phyloP scores from a whole-genome alignment of 2,113 vertebrate genomes.

The Thunnus maccoyii region DNA sequence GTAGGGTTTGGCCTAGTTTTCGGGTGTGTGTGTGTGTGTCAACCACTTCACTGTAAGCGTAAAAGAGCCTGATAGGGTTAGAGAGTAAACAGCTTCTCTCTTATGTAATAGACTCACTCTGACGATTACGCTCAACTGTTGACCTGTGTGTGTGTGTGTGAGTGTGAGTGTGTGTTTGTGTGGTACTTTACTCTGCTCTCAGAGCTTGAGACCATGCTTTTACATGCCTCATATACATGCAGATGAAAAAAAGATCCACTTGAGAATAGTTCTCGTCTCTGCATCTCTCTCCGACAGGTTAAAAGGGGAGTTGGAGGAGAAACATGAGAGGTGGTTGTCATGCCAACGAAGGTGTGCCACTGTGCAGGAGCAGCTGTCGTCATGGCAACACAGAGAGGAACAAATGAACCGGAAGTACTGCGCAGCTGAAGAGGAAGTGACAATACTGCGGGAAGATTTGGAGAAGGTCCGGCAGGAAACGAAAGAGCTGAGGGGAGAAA shows the following conservation, averaged over 20 bases:
- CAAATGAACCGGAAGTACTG: conserved; percentile 81
- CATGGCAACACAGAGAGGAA: conserved; percentile 85
- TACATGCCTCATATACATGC: conserved; percentile 5
- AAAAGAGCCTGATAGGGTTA: conserved; percentile 1
- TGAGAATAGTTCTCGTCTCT: background rate
- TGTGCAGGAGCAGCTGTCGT: conserved; percentile 84
- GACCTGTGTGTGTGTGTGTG: background rate
- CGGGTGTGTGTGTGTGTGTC: background rate
- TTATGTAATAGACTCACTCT: conserved; percentile 49
- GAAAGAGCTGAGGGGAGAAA: conserved; percentile 85
- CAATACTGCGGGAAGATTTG: conserved; percentile 81
- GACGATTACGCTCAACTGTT: conserved; percentile 25
- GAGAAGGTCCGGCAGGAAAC: conserved; percentile 83
- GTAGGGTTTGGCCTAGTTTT: background rate
- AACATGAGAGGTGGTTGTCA: conserved; percentile 81
- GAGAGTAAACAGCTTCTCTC: conserved; percentile 15
- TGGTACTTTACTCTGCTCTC: no score
- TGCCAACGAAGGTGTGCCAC: conserved; percentile 77
- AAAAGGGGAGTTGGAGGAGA: conserved; percentile 87
- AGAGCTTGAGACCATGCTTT: background rate
- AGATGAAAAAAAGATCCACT: conserved; percentile 20
- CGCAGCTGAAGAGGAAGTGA: conserved; percentile 85
- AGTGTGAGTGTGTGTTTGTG: no score
- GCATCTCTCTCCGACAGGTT: conserved; percentile 81
- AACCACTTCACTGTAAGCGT: background rate